Conservation (phyloP, 2,888 invertebrate genomes). For the Phortica okadai region DNA sequence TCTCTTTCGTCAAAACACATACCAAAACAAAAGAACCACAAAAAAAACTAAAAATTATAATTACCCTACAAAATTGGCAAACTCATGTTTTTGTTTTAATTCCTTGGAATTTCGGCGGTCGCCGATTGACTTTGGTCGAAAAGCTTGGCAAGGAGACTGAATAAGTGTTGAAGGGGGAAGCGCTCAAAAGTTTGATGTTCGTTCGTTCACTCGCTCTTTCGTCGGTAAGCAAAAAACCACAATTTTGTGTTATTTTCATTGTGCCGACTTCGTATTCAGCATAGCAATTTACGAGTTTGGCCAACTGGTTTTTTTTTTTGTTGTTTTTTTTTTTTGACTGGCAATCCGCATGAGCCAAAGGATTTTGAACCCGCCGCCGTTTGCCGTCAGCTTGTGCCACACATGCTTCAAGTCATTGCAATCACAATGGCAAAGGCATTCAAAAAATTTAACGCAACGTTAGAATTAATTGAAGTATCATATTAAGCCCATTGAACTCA, state of each 20-base stretch:
- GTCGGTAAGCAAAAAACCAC: conserved; percentile 1
- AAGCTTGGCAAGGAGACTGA: neutral
- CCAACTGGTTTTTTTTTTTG: conserved; percentile 20
- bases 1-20: conserved; percentile 7
- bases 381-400: conserved; percentile 3
- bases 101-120: conserved; percentile 61
- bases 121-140: conserved; percentile 55
- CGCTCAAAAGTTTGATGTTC: neutral
- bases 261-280: neutral
- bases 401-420: conserved; percentile 7
- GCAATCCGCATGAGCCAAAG: neutral
- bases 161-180: neutral
- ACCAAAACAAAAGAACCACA: neutral
- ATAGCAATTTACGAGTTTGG: conserved; percentile 9
- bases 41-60: conserved; percentile 52
- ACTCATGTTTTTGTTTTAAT: conserved; percentile 50
- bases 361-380: conserved; percentile 22
- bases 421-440: neutral
- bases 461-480: neutral
- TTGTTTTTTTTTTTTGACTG: neutral
- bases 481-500: neutral
- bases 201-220: neutral
- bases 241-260: conserved; percentile 38
- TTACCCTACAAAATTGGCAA: conserved; percentile 58
- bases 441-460: neutral